These are phyloP conservation scores for Benitochromis conjunctus DNA, from an alignment of 2,113 vertebrate genomes.

Conservation along the genomic window DNA sequence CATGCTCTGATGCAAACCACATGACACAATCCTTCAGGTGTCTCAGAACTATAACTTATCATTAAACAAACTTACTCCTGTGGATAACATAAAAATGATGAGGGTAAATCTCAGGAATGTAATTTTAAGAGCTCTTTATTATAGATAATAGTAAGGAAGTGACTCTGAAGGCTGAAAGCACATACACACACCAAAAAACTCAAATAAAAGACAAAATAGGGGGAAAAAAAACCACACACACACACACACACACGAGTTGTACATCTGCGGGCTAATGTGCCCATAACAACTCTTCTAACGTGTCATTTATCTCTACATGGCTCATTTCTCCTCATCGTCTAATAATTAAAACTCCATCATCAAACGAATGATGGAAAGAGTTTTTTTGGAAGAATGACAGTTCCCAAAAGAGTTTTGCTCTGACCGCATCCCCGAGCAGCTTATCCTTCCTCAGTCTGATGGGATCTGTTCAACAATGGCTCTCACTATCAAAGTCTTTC, in stretches of 20 bases:
- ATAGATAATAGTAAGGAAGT: background rate
- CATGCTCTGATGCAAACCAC: background rate
- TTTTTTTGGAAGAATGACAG: slow-evolving; percentile 37
- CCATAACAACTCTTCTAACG: background rate
- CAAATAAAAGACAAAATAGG: background rate
- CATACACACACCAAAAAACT: background rate
- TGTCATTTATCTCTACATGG: slow-evolving; percentile 30
- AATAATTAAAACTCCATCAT: slow-evolving; percentile 53
- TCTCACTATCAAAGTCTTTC: slow-evolving; percentile 47
- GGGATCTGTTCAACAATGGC: slow-evolving; percentile 47
- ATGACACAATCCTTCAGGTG: background rate
- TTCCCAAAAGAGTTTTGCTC: slow-evolving; percentile 31
- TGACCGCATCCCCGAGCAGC: slow-evolving; percentile 30
- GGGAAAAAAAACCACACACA: background rate
- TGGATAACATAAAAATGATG: background rate
- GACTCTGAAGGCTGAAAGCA: background rate
- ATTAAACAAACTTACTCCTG: background rate
- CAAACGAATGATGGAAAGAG: slow-evolving; percentile 36
- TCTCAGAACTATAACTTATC: background rate
- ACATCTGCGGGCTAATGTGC: slow-evolving; percentile 3
- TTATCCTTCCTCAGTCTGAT: slow-evolving; percentile 51
- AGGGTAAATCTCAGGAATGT: background rate
- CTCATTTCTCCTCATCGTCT: slow-evolving; percentile 36
- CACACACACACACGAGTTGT: background rate
- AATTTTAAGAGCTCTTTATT: background rate